Conservation (phyloP, 2,113 vertebrate species). For the Mobula birostris region DNA sequence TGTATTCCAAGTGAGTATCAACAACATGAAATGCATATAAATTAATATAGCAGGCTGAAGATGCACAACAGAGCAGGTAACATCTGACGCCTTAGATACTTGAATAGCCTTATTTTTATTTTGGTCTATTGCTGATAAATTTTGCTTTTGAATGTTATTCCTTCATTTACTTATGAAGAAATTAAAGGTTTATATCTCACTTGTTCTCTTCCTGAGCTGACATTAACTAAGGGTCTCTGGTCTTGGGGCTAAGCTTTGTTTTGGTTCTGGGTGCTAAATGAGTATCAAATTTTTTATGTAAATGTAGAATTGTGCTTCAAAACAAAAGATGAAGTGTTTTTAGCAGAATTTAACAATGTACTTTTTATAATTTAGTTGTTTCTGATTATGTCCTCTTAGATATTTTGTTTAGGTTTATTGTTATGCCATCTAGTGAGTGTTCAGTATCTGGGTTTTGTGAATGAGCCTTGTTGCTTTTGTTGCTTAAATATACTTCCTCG, state of each 20-base stretch:
- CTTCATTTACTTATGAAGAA: too few relatives aligned
- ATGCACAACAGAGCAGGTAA: neutral
- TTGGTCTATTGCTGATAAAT: too few relatives aligned
- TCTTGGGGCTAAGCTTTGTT: neutral
- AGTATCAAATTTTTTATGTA: neutral
- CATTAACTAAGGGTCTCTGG: neutral
- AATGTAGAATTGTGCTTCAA: neutral
- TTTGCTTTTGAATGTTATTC: too few relatives aligned
- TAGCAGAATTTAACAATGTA: neutral
- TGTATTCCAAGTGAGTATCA: neutral
- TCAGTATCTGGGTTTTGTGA: neutral
- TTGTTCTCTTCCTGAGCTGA: neutral
- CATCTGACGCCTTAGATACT: too few relatives aligned
- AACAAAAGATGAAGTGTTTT: neutral
- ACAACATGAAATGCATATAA: neutral
- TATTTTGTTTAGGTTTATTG: neutral
- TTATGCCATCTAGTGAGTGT: slow-evolving; percentile 20
- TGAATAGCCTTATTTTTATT: too few relatives aligned
- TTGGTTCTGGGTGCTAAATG: too few relatives aligned
- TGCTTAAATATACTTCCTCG: neutral
- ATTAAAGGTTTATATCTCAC: too few relatives aligned
- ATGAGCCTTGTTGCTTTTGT: neutral
- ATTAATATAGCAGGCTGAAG: neutral
- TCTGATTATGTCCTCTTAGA: neutral
- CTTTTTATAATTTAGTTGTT: slow-evolving; percentile 11